A percentile compares a stretch with the other conserved stretches of the same genome.
phyloP scores from a whole-genome alignment of 2,113 vertebrate genomes.

The Anoura caudifer region DNA sequence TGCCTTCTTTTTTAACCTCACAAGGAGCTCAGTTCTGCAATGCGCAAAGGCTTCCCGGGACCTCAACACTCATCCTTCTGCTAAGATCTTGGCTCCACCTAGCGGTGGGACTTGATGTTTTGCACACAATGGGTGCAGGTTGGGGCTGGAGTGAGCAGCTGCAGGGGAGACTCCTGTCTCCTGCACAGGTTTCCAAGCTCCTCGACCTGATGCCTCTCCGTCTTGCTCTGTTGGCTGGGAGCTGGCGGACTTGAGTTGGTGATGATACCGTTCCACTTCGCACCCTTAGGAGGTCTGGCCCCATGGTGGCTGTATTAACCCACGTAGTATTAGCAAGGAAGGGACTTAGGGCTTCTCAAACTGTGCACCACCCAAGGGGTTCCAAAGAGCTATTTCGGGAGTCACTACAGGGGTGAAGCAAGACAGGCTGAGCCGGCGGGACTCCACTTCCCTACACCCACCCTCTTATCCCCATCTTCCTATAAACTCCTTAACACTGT shows the following conservation, averaged over 20 bases:
- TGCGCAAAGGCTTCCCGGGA: not conserved
- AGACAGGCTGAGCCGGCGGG: not conserved
- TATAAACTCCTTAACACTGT: not conserved
- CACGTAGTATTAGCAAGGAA: not conserved
- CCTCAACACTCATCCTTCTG: not conserved
- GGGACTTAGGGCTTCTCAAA: not conserved
- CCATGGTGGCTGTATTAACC: not conserved
- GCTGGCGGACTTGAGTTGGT: not conserved
- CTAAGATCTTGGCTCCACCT: slow-evolving; percentile 52
- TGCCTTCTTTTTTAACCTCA: not conserved
- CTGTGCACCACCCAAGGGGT: not conserved
- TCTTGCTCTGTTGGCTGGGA: not conserved
- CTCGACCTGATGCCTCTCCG: not conserved
- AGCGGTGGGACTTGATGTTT: not conserved
- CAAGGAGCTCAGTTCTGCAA: not conserved
- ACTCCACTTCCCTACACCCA: not conserved
- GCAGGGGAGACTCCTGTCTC: not conserved
- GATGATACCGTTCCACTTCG: not conserved
- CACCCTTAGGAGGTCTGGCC: not conserved
- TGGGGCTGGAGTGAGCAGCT: not conserved
- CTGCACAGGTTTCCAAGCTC: not conserved
- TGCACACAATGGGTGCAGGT: not conserved
- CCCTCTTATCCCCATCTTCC: not conserved
- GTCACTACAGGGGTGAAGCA: not conserved
- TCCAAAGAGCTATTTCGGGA: not conserved